A percentile compares a stretch with the other conserved stretches of the same genome.
phyloP scores from a whole-genome alignment of 1,140 invertebrate species.

The Scaptomyza graminum region DNA sequence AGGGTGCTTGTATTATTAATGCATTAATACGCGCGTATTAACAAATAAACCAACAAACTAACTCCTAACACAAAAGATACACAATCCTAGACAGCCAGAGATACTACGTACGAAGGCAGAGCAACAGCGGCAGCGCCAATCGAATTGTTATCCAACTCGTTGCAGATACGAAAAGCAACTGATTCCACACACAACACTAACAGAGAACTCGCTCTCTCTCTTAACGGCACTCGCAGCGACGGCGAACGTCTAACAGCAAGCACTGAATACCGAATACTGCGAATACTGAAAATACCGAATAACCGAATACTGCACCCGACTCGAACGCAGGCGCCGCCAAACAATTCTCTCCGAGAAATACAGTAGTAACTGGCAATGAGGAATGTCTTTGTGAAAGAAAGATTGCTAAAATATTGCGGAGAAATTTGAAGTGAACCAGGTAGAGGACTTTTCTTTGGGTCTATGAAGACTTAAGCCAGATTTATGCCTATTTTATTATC shows the following conservation, averaged over 20 bases:
- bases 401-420: too few relatives aligned
- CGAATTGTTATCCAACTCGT: conserved; percentile 69
- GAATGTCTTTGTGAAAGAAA: background rate
- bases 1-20: background rate
- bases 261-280: background rate
- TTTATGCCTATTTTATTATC: too few relatives aligned
- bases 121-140: conserved; percentile 43
- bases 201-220: conserved; percentile 18
- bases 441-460: too few relatives aligned
- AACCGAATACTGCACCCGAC: background rate
- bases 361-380: conserved; percentile 3
- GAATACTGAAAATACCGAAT: background rate
- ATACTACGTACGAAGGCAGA: conserved; percentile 25
- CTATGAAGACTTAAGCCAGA: too few relatives aligned
- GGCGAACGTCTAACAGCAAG: background rate
- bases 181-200: conserved; percentile 48
- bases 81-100: background rate
- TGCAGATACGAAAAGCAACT: conserved; percentile 71
- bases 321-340: conserved; percentile 35
- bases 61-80: background rate
- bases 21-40: too few relatives aligned
- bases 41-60: background rate
- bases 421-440: too few relatives aligned
- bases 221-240: background rate
- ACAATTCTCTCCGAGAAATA: conserved; percentile 1